Evolutionary conservation across 1,140 invertebrate species (phyloP).

Genomic region (Drosophila nikananu): DNA sequence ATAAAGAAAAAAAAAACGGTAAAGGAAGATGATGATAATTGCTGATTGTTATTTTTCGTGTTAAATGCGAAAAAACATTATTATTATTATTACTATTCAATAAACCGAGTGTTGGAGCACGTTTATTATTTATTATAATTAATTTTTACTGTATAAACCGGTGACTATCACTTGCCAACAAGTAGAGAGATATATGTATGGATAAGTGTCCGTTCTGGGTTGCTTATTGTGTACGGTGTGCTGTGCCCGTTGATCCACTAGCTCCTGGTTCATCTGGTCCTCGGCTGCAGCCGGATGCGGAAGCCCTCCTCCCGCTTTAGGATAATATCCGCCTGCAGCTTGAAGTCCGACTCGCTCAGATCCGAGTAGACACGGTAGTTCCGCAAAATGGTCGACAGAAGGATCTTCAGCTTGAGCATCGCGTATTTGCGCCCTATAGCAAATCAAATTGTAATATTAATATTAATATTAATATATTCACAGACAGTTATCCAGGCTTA

Average conservation of each 20-base stretch:
- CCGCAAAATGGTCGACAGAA: slow-evolving; percentile 93
- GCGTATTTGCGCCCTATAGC: slow-evolving; percentile 95
- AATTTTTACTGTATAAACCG: slow-evolving; percentile 61
- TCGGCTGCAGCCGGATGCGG: slow-evolving; percentile 89
- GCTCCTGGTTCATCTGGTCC: slow-evolving; percentile 57
- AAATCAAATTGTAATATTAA: background rate
- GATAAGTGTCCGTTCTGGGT: slow-evolving; percentile 42
- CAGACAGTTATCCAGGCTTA: background rate
- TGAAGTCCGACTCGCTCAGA: slow-evolving; percentile 89
- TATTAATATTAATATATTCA: background rate
- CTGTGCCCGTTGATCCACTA: slow-evolving; percentile 34
- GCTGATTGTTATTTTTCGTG: slow-evolving; percentile 33
- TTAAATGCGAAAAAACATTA: slow-evolving; percentile 59
- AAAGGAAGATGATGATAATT: slow-evolving; percentile 54
- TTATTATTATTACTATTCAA: slow-evolving; percentile 38
- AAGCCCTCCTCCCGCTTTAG: slow-evolving; percentile 93
- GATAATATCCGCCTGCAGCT: slow-evolving; percentile 93
- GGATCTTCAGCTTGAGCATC: slow-evolving; percentile 94
- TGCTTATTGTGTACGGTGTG: slow-evolving; percentile 36
- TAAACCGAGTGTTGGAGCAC: slow-evolving; percentile 47
- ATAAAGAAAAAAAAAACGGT: slow-evolving; percentile 33
- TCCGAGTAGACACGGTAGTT: slow-evolving; percentile 91
- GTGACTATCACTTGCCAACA: slow-evolving; percentile 62
- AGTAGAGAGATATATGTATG: slow-evolving; percentile 51
- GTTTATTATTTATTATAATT: slow-evolving; percentile 53